Evolutionary conservation across 2,797 vertebrate species (phyloP).

Genomic region (Calcarius lapponicus): DNA sequence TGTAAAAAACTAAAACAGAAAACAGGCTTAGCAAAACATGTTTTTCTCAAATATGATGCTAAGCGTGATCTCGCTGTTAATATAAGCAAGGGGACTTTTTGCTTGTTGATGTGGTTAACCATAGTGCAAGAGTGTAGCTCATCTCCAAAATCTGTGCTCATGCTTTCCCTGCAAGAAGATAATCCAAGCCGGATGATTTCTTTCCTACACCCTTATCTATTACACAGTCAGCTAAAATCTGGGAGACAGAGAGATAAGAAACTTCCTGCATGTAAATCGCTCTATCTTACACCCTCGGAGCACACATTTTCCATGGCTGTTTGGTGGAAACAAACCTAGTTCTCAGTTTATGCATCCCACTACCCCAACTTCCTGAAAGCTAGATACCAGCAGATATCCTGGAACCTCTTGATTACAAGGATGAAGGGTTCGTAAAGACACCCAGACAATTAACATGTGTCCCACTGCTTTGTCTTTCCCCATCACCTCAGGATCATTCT

Average conservation of each 20-base stretch:
- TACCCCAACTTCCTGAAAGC: not conserved
- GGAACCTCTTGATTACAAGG: not conserved
- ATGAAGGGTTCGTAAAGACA: not conserved
- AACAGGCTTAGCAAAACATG: not conserved
- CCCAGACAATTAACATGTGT: not conserved
- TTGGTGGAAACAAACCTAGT: not conserved
- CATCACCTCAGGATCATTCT: not conserved
- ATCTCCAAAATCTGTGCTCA: not conserved
- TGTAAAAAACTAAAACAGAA: not conserved
- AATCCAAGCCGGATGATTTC: not conserved
- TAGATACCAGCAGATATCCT: not conserved
- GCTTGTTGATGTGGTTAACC: not conserved
- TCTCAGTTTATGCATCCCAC: not conserved
- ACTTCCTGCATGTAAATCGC: not conserved
- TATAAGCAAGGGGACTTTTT: not conserved
- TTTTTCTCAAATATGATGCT: slow-evolving; percentile 1
- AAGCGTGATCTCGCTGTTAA: not conserved
- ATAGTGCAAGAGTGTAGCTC: not conserved
- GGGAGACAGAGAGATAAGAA: not conserved
- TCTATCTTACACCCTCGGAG: not conserved
- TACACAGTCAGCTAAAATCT: not conserved
- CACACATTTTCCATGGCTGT: not conserved
- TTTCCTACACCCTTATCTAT: not conserved
- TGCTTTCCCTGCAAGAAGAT: not conserved
- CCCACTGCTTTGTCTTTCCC: not conserved